A percentile compares a stretch with the other conserved stretches of the same genome.
phyloP scores from a whole-genome alignment of 2,888 invertebrate species.

The Andrena marginata region DNA sequence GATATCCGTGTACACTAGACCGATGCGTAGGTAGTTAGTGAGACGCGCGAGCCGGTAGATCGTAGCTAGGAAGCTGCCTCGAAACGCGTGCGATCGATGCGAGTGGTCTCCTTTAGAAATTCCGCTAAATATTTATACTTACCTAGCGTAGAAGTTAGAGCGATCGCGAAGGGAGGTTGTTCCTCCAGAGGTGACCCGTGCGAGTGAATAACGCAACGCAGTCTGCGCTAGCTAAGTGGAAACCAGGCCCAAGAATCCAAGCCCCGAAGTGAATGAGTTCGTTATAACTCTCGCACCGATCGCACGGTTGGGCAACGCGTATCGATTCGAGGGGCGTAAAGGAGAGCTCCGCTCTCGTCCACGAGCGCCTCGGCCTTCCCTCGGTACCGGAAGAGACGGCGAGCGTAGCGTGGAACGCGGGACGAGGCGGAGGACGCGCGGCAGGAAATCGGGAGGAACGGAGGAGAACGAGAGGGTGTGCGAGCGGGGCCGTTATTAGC shows the following conservation, averaged over 20 bases:
- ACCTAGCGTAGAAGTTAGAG: too few species aligned
- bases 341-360: neutral
- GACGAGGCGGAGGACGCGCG: neutral
- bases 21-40: constrained; percentile 31
- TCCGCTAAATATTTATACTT: too few species aligned
- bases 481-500: neutral
- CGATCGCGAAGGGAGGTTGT: too few species aligned
- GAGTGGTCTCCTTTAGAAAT: neutral
- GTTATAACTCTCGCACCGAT: neutral
- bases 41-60: constrained; percentile 4
- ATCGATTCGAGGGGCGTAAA: neutral
- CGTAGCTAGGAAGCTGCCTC: constrained; percentile 36
- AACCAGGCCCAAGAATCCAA: too few species aligned
- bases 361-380: neutral
- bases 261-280: neutral
- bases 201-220: too few species aligned
- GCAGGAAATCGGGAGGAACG: neutral
- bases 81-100: neutral
- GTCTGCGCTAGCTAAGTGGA: too few species aligned
- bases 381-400: constrained; percentile 6
- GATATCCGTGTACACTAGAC: constrained; percentile 51
- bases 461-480: neutral
- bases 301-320: neutral
- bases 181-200: too few species aligned
- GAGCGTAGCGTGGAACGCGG: constrained; percentile 3